phyloP scores from a whole-genome alignment of 2,797 vertebrate species.

The Perodicticus potto region DNA sequence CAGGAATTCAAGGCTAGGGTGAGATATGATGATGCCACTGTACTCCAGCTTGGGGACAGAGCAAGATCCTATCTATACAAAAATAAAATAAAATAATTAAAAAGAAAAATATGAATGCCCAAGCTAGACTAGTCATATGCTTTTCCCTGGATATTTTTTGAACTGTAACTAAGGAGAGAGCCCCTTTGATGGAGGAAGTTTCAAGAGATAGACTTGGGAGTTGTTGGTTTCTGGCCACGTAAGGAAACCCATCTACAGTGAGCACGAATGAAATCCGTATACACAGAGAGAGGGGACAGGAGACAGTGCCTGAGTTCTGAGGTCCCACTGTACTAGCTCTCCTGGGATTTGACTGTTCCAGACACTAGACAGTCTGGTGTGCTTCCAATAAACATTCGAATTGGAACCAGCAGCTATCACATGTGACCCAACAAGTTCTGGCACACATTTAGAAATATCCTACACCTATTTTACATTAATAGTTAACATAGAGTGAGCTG shows the following conservation, averaged over 20 bases:
- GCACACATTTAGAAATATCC: not conserved
- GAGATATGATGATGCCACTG: no score
- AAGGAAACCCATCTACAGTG: no score
- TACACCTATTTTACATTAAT: not conserved
- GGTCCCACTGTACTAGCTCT: not conserved
- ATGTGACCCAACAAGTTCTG: not conserved
- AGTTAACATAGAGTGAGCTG: not conserved
- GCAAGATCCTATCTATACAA: no score
- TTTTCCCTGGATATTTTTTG: no score
- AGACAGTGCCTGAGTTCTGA: not conserved
- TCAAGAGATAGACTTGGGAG: no score
- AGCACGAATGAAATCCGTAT: slow-evolving; percentile 11
- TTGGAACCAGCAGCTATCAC: not conserved
- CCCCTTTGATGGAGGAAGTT: no score
- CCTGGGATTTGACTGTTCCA: not conserved
- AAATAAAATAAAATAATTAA: no score
- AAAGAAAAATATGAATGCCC: not conserved
- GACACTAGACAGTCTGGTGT: slow-evolving; percentile 8
- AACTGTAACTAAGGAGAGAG: no score
- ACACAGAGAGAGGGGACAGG: not conserved
- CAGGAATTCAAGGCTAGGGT: no score
- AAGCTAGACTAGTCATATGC: no score
- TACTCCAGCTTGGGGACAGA: no score
- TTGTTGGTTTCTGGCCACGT: no score
- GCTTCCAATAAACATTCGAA: not conserved